Evolutionary conservation across 2,113 vertebrate species (phyloP), one percentile per base, ranked within the genome.

Genomic region (Catharus fuscescens): DNA sequence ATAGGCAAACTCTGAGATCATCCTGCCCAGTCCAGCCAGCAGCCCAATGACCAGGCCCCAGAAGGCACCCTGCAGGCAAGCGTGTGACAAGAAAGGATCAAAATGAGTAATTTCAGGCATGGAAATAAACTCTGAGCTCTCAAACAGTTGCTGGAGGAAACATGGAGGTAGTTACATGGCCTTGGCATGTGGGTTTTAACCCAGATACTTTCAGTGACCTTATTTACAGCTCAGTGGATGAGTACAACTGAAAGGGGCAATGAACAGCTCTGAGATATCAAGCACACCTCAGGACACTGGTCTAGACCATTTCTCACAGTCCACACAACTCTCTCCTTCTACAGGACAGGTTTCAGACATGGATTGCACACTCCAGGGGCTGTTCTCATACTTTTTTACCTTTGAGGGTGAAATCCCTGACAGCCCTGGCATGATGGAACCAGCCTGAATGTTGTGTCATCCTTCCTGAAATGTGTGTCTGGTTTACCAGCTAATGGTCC

Each of bases 1-100:
- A 0, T 98, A 99, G 73, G 89, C 96, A 94, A 99, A 99, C 97
- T 99, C 99, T 2, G 98, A 0, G 6, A 99, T 98, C 99, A 99
- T 99, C 50, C 99, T 98, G 14, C 96, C 2, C 8, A 99, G 86
- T 9, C 99, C 99, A 16, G 97, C 87, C 1, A 97, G 7, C 69
- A 99, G 97, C 34, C 99, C 99, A 28, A 99, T 8, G 0, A 97
- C 42, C 70, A 99, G 91, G 61, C 99, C 99, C 90, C 98, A 99
- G 84, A 99, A 99, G 23, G 99, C 99, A 34, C 99, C 99, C 99
- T 99, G 97, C 26, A 26, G 78, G 84, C 32, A 93, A 90, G 72
- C 44, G 5, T 53, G 29, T 74, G 17, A 80, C n/a, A 48, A 62
- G 34, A 21, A 56, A 21, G 78, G 53, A 92, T 8, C 57, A 70